Conservation (phyloP, 2,113 vertebrate species). For the Nansenia antarctica region DNA sequence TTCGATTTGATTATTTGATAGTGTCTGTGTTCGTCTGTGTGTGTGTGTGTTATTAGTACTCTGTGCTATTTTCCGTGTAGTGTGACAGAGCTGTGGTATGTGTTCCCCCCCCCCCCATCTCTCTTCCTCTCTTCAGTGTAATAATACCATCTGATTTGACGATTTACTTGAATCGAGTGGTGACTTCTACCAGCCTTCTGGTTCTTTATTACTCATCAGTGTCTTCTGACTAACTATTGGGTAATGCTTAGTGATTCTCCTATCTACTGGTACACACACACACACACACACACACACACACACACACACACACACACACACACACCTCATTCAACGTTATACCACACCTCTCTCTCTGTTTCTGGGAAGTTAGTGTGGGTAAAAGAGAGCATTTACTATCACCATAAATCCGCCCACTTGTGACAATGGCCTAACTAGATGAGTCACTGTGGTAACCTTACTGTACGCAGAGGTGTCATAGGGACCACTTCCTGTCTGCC, state of each 20-base stretch:
- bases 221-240: neutral
- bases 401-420: constrained; percentile 65
- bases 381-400: constrained; percentile 72
- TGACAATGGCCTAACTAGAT: constrained; percentile 53
- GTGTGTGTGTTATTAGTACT: too few relatives aligned
- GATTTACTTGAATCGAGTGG: neutral
- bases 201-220: constrained; percentile 48
- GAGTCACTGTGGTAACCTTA: constrained; percentile 58
- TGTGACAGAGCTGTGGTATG: too few relatives aligned
- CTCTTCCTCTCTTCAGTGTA: neutral
- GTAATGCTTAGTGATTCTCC: neutral
- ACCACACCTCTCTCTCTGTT: constrained; percentile 69
- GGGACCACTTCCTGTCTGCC: constrained; percentile 27
- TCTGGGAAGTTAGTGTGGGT: constrained; percentile 82
- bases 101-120: neutral
- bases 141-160: neutral
- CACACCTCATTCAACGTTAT: constrained; percentile 56
- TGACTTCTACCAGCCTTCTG: neutral
- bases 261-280: constrained; percentile 75
- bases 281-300: constrained; percentile 31
- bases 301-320: constrained; percentile 25
- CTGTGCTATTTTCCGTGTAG: too few relatives aligned
- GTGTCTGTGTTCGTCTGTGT: too few relatives aligned
- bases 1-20: too few relatives aligned
- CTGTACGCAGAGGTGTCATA: constrained; percentile 33